Base-by-base conservation (phyloP, 1,140 invertebrate species). In the Drosophila ogumai region DNA sequence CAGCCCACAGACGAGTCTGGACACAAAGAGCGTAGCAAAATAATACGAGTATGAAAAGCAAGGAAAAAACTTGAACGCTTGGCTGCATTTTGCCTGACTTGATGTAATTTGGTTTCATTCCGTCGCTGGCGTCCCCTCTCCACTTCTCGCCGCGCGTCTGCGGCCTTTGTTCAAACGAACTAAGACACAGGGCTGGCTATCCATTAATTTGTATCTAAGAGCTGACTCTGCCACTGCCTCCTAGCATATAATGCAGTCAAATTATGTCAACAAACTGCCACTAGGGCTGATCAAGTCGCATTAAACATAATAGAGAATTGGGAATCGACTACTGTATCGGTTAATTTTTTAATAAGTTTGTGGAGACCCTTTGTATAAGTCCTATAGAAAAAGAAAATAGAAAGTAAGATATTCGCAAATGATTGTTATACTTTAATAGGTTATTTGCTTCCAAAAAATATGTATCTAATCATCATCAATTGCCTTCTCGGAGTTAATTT, bases 51-150 rank as follows among this genome's bases (percentile, higher is more conserved):
- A 58, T 43, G 34, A 46, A 40, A 59, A 57, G 34, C 17, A 38
- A 59, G 47, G 64, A 58, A 49, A 79, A 79, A 79, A 80, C 72
- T 66, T 80, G 60, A 80, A 87, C 76, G 84, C 80, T 87, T 73
- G 59, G 84, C 61, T 87, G 84, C 84, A 84, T 90, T 86, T 88
- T 88, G 76, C 80, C 82, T 88, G 84, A 77, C 73, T 88, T 87
- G 80, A 82, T 87, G 84, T 88, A 87, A 90, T 87, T 84, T 90
- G 40, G 80, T 84, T 82, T 88, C 58, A 72, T 71, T 46, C 56
- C 63, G 55, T 34, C 61, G 71, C 52, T 52, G 74, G 47, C 19
- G 34, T 55, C 19, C 34, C 52, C 52, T 43, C 67, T 47, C 54
- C 66, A 52, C 60, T 46, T 56, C 66, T 38, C 25, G 13, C 28